Percentiles rank a stretch among this genome's conserved stretches.
phyloP scores from a whole-genome alignment of 1,140 invertebrate species.

The Subanguina moxae region DNA sequence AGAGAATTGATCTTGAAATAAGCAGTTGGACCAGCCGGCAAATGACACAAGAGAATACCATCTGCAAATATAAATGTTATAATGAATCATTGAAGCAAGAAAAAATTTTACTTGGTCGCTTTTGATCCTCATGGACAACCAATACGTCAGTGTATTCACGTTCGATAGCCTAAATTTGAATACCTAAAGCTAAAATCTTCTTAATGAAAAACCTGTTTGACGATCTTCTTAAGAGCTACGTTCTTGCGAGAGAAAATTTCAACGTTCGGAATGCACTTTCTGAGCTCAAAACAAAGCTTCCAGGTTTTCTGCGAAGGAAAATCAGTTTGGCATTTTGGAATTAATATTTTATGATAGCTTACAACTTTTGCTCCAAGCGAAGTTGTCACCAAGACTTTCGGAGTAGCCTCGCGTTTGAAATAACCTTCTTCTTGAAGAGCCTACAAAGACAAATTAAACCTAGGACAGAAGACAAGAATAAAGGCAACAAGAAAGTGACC shows the following conservation, averaged over 20 bases:
- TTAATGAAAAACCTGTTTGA: constrained; percentile 16
- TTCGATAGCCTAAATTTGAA: constrained; percentile 28
- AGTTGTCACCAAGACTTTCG: constrained; percentile 90
- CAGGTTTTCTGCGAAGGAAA: constrained; percentile 71
- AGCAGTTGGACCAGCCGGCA: constrained; percentile 91
- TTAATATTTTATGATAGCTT: constrained; percentile 40
- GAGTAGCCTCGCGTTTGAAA: constrained; percentile 77
- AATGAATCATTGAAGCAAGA: background rate
- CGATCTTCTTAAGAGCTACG: constrained; percentile 78
- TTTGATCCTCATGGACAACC: constrained; percentile 85
- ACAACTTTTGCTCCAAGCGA: constrained; percentile 80
- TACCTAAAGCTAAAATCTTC: too few relatives aligned
- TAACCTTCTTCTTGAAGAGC: constrained; percentile 73
- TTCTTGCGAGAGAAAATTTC: constrained; percentile 73
- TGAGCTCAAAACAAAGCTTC: constrained; percentile 84
- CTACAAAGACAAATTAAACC: constrained; percentile 43
- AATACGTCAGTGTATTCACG: constrained; percentile 74
- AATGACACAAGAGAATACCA: constrained; percentile 84
- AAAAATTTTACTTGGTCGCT: constrained; percentile 70
- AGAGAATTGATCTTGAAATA: constrained; percentile 68
- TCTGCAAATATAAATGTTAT: constrained; percentile 61
- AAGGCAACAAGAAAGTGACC: too few relatives aligned
- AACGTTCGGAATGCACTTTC: constrained; percentile 84
- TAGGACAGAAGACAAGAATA: too few relatives aligned
- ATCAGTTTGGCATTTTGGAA: constrained; percentile 8